These are phyloP conservation scores for Pollimyrus isidori DNA, from an alignment of 2,113 vertebrate genomes.

Conservation along the genomic window DNA sequence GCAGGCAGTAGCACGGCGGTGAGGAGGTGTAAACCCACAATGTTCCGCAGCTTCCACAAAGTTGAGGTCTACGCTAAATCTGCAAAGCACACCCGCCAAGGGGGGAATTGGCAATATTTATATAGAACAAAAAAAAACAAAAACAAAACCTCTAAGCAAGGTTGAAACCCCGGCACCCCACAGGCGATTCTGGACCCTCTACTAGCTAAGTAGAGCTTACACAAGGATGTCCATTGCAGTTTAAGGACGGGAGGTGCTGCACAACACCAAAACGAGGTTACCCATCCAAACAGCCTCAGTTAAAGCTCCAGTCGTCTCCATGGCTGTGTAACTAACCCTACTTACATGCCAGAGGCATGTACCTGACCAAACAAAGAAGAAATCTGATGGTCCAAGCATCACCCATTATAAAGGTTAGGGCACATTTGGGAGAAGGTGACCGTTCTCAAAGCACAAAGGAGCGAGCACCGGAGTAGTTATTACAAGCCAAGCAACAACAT, in stretches of 20 bases:
- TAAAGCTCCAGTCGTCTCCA: not conserved
- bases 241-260: not conserved
- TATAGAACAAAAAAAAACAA: too few species aligned
- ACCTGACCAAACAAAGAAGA: not conserved
- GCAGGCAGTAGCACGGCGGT: not conserved
- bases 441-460: not conserved
- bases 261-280: not conserved
- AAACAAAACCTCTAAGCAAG: not conserved
- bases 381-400: not conserved
- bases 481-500: not conserved
- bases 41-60: not conserved
- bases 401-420: not conserved
- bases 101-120: not conserved
- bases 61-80: not conserved
- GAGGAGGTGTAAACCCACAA: not conserved
- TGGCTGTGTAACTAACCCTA: not conserved
- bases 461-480: not conserved
- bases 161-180: not conserved
- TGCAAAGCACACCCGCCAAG: not conserved
- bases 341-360: not conserved
- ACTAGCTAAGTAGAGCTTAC: not conserved
- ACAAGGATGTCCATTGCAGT: not conserved
- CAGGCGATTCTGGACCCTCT: not conserved
- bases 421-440: not conserved
- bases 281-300: not conserved